phyloP scores from a whole-genome alignment of 2,797 vertebrate genomes.

The Leptatherina wallacei region DNA sequence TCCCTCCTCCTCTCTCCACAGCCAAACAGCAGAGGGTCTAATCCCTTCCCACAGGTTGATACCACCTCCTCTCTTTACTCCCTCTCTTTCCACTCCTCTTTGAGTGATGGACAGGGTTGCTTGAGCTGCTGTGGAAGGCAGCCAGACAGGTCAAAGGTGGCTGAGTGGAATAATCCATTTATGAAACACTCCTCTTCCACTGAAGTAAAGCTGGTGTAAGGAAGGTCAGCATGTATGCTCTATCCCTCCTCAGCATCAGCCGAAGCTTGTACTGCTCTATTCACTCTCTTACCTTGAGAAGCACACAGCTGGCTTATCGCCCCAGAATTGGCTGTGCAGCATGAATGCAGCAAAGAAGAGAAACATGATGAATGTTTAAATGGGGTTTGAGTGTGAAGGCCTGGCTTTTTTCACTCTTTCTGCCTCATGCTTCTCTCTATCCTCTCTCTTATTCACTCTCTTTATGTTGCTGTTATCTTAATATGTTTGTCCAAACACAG shows the following conservation, averaged over 20 bases:
- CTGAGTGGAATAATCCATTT: conserved; percentile 76
- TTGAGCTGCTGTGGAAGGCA: conserved; percentile 58
- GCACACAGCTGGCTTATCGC: conserved; percentile 69
- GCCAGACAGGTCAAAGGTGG: conserved; percentile 76
- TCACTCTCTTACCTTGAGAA: conserved; percentile 76
- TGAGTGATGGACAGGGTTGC: conserved; percentile 71
- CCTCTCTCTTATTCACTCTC: conserved; percentile 37
- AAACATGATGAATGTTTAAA: conserved; percentile 71
- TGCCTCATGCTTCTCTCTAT: conserved; percentile 37
- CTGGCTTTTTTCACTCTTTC: conserved; percentile 46
- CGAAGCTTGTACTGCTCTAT: conserved; percentile 69
- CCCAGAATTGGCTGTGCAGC: conserved; percentile 71
- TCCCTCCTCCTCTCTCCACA: conserved; percentile 15
- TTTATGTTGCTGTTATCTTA: conserved; percentile 45
- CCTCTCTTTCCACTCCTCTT: conserved; percentile 45
- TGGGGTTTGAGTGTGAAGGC: conserved; percentile 66
- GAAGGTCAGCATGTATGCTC: conserved; percentile 74
- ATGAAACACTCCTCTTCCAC: conserved; percentile 69
- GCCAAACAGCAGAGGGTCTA: conserved; percentile 56
- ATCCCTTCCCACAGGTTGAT: conserved; percentile 60
- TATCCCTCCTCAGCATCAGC: conserved; percentile 59
- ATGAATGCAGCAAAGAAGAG: conserved; percentile 68
- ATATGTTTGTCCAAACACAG: conserved; percentile 32
- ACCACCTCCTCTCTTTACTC: conserved; percentile 61
- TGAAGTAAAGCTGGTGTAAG: conserved; percentile 62